phyloP scores from a whole-genome alignment of 2,888 invertebrate genomes.

The Cosmia trapezina region DNA sequence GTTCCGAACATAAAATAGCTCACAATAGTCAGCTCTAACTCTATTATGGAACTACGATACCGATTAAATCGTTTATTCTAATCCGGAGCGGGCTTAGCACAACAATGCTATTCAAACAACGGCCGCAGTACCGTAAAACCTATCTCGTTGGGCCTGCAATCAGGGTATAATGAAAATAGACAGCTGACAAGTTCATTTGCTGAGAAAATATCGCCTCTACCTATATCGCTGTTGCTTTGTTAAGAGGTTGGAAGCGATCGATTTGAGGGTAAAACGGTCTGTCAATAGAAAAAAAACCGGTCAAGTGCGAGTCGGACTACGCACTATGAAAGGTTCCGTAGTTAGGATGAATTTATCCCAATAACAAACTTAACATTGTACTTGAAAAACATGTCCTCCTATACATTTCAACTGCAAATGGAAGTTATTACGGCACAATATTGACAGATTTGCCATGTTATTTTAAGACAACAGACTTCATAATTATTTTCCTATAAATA shows the following conservation, averaged over 20 bases:
- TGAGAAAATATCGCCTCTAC: conserved; percentile 20
- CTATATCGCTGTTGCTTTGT: not conserved
- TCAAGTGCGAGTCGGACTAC: too few relatives aligned
- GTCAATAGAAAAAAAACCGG: not conserved
- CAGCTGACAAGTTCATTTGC: conserved; percentile 61
- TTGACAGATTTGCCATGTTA: too few relatives aligned
- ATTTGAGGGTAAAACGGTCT: not conserved
- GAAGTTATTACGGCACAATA: too few relatives aligned
- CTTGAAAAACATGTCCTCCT: too few relatives aligned
- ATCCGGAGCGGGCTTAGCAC: conserved; percentile 36
- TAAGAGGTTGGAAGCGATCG: not conserved
- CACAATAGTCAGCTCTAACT: not conserved
- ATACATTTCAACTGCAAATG: too few relatives aligned
- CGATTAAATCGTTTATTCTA: conserved; percentile 41
- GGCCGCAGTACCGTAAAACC: conserved; percentile 39
- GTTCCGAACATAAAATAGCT: conserved; percentile 4
- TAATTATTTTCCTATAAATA: too few relatives aligned
- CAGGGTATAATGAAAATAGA: conserved; percentile 56
- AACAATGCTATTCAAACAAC: conserved; percentile 46
- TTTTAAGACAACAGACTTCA: too few relatives aligned
- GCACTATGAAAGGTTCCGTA: too few relatives aligned
- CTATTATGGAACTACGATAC: conserved; percentile 3
- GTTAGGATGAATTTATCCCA: too few relatives aligned
- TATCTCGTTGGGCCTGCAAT: conserved; percentile 41
- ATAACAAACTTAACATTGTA: too few relatives aligned